phyloP scores from a whole-genome alignment of 2,797 vertebrate species.

The Coregonus suidteri region DNA sequence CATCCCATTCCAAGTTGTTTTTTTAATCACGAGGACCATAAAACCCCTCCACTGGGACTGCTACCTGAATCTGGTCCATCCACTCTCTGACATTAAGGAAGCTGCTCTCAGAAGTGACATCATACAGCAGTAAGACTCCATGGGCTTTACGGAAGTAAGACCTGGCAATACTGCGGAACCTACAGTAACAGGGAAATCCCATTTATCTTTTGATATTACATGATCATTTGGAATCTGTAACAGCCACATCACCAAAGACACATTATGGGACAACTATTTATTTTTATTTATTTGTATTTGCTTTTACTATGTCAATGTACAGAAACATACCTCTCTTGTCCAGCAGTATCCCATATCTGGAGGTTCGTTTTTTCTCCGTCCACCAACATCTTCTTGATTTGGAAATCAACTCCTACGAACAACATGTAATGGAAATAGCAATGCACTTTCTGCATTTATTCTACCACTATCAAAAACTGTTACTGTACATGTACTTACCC shows the following conservation, averaged over 20 bases:
- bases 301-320: neutral
- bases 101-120: slow-evolving; percentile 77
- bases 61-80: slow-evolving; percentile 80
- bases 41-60: neutral
- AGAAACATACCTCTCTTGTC: slow-evolving; percentile 75
- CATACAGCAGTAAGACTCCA: slow-evolving; percentile 74
- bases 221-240: neutral
- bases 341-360: slow-evolving; percentile 82
- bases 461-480: neutral
- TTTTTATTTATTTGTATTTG: neutral
- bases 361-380: slow-evolving; percentile 75
- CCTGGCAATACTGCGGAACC: slow-evolving; percentile 76
- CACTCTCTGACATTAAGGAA: slow-evolving; percentile 77
- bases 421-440: neutral
- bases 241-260: neutral
- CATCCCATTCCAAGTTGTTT: neutral
- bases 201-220: neutral
- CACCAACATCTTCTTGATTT: slow-evolving; percentile 81
- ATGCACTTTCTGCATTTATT: neutral
- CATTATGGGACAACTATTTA: neutral
- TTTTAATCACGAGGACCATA: neutral
- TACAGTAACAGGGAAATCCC: slow-evolving; percentile 30
- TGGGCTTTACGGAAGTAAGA: slow-evolving; percentile 81
- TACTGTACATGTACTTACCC: slow-evolving; percentile 54
- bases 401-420: slow-evolving; percentile 78